Conservation (phyloP, 1,140 invertebrate genomes). For the Calycopis cecrops region DNA sequence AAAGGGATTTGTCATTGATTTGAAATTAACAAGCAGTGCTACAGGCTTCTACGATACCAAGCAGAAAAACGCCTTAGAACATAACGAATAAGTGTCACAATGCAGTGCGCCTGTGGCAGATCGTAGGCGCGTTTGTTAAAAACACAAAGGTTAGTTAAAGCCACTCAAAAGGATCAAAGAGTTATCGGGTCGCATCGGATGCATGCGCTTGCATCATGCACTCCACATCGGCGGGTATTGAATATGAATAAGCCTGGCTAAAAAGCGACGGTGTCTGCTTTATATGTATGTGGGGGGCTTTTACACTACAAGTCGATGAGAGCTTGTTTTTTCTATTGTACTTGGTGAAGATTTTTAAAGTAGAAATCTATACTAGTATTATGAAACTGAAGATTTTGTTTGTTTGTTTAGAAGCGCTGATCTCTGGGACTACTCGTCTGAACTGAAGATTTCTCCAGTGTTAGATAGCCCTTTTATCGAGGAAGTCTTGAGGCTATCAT, state of each 20-base stretch:
- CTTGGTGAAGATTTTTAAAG: too few species aligned
- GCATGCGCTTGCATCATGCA: slow-evolving; percentile 13
- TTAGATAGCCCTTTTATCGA: too few species aligned
- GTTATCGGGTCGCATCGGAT: slow-evolving; percentile 19
- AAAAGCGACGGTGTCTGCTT: background rate
- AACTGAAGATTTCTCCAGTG: too few species aligned
- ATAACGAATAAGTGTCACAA: background rate
- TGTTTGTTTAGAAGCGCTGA: too few species aligned
- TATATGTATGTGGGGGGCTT: too few species aligned
- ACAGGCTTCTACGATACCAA: background rate
- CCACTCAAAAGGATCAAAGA: slow-evolving; percentile 22
- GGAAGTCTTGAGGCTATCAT: too few species aligned
- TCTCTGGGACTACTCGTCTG: too few species aligned
- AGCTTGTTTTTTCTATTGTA: too few species aligned
- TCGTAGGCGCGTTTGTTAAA: slow-evolving; percentile 14
- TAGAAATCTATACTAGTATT: too few species aligned
- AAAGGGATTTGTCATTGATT: slow-evolving; percentile 7
- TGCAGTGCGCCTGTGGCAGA: background rate
- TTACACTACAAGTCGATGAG: too few species aligned
- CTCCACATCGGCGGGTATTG: slow-evolving; percentile 6
- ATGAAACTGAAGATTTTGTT: too few species aligned
- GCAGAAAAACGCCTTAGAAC: background rate
- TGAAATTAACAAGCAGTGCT: background rate
- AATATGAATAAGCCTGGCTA: slow-evolving; percentile 19
- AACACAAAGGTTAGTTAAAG: slow-evolving; percentile 17